phyloP scores from a whole-genome alignment of 2,113 vertebrate genomes.

The Sebastes fasciatus region DNA sequence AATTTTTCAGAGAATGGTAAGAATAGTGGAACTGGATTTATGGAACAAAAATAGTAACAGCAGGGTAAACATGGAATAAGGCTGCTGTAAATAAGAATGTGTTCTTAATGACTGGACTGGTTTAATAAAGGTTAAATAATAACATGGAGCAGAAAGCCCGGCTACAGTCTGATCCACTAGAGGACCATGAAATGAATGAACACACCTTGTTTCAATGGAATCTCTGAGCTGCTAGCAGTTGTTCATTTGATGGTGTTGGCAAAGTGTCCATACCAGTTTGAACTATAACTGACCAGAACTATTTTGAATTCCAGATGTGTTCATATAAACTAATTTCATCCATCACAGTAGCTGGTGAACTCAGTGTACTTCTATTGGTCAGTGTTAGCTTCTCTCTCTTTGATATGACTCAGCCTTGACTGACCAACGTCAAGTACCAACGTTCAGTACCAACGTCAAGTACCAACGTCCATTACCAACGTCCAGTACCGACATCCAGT shows the following conservation, averaged over 20 bases:
- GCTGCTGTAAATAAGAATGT: too few relatives aligned
- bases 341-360: not conserved
- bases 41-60: slow-evolving; percentile 26
- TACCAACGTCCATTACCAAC: too few relatives aligned
- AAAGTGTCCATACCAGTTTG: not conserved
- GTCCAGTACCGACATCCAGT: too few relatives aligned
- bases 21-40: slow-evolving; percentile 14
- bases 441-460: too few relatives aligned
- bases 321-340: not conserved
- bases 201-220: not conserved
- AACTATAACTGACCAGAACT: too few relatives aligned
- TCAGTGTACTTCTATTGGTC: not conserved
- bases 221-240: not conserved
- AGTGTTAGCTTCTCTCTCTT: not conserved
- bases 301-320: not conserved
- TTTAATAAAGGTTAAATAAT: too few relatives aligned
- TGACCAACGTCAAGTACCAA: not conserved
- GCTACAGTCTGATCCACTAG: not conserved
- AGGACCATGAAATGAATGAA: not conserved
- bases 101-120: too few relatives aligned
- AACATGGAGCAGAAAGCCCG: not conserved
- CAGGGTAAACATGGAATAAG: too few relatives aligned
- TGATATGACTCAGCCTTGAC: not conserved
- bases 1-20: slow-evolving; percentile 21
- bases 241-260: too few relatives aligned